Base-by-base conservation (phyloP, 2,113 vertebrate genomes). In the Telmatochromis sp. region DNA sequence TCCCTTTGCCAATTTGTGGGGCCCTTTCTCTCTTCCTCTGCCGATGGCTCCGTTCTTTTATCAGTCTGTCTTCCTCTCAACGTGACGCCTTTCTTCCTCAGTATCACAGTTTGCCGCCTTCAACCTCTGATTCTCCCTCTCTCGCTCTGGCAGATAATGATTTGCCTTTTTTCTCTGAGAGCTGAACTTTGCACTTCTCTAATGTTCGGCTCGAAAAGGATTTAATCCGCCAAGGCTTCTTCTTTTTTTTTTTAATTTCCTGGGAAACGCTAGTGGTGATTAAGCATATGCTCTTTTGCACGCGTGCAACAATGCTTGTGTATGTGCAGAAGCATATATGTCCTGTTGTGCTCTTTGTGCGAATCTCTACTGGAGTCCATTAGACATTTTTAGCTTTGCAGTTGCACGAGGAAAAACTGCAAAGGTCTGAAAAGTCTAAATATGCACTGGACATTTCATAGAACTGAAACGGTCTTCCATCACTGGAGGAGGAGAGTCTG, bases 181-280 rank as follows among this genome's bases (percentile, higher is more conserved):
- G 93, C 93, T 94, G 95, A 95, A 95, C 94, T 94, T 91, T 94
- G 93, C 91, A 89, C 93, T 93, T 92, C 87, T 95, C 89, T 91
- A 91, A 92, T 94, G 90, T 94, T 94, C 84, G 26, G 85, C 86
- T 94, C 83, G 4, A 68, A 78, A 89, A 90, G 91, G 87, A 68
- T 89, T 93, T 94, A 95, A 94, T 94, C 94, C 93, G 85, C 54
- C 17, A n/a, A 79, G 65, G 86, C 57, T 89, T 89, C 92, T 94
- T 87, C 83, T 89, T 84, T 28, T 93, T 87, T 79, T 71, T 40
- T 0, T 5, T 0, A 4, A 91, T 90, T 93, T 91, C 90, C 93
- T 89, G 92, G 89, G 90, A 95, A 95, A 94, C 93, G 90, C 91
- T 83, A 90, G 82, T 83, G 47, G 92, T 91, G 89, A 91, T 95